phyloP scores from a whole-genome alignment of 2,797 vertebrate genomes.

The Vipera latastei region DNA sequence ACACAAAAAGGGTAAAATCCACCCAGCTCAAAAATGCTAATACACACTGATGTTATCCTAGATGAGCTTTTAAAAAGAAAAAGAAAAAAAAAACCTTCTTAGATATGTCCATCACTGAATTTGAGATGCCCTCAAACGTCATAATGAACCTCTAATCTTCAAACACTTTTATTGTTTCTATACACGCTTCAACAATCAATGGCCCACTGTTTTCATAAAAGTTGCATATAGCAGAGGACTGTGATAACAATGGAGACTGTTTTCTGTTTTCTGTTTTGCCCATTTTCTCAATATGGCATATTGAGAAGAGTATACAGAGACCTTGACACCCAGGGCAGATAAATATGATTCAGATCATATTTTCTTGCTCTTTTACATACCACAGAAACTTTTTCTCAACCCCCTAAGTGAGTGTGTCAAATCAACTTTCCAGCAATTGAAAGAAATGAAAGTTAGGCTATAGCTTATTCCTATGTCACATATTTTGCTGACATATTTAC shows the following conservation, averaged over 20 bases:
- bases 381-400: not conserved
- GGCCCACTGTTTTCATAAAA: not conserved
- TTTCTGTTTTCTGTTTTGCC: not conserved
- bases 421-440: not conserved
- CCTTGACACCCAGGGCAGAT: not conserved
- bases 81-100: not conserved
- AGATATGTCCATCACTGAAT: not conserved
- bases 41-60: not conserved
- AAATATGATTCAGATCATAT: not conserved
- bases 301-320: not conserved
- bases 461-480: not conserved
- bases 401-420: not conserved
- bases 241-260: not conserved
- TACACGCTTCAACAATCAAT: not conserved
- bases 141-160: not conserved
- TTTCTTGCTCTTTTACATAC: not conserved
- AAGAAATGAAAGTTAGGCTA: not conserved
- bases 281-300: not conserved
- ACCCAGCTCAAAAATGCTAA: not conserved
- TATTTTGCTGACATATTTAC: not conserved
- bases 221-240: not conserved
- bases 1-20: not conserved
- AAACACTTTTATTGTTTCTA: not conserved
- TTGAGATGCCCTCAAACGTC: not conserved
- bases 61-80: too few species aligned